A percentile compares a stretch with the other conserved stretches of the same genome.
These are phyloP conservation scores for Trematocara nigrifrons DNA, from an alignment of 2,113 vertebrate genomes.

Conservation along the genomic window DNA sequence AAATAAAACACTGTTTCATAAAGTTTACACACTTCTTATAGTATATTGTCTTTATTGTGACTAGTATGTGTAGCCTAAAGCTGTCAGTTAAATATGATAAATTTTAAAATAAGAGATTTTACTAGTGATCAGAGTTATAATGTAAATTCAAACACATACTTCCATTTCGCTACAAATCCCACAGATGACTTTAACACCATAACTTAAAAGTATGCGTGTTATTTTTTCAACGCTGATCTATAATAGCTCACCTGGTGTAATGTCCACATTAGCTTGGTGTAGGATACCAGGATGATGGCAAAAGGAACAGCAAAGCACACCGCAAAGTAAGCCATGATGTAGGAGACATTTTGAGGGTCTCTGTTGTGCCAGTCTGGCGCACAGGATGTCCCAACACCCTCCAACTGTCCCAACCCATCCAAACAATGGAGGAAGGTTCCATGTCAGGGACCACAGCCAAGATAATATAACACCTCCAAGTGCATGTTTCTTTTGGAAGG, in stretches of 20 bases:
- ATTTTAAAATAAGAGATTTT: not conserved
- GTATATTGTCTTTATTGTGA: not conserved
- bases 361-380: slow-evolving; percentile 72
- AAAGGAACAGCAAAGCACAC: slow-evolving; percentile 73
- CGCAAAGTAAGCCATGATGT: slow-evolving; percentile 69
- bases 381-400: slow-evolving; percentile 72
- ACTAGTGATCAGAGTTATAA: not conserved
- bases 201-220: not conserved
- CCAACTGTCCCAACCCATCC: slow-evolving; percentile 77
- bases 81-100: not conserved
- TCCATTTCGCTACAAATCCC: not conserved
- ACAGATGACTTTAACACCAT: not conserved
- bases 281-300: slow-evolving; percentile 61
- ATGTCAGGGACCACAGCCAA: slow-evolving; percentile 73
- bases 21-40: not conserved
- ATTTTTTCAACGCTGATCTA: not conserved
- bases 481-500: slow-evolving; percentile 61
- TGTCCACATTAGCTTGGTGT: slow-evolving; percentile 64
- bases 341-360: slow-evolving; percentile 68
- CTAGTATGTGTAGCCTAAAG: not conserved
- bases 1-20: not conserved
- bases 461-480: slow-evolving; percentile 53
- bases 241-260: slow-evolving; percentile 59
- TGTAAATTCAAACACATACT: not conserved
- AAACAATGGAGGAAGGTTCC: slow-evolving; percentile 72